Conservation (phyloP, 1,140 invertebrate genomes). For the Drosophila seguyi region DNA sequence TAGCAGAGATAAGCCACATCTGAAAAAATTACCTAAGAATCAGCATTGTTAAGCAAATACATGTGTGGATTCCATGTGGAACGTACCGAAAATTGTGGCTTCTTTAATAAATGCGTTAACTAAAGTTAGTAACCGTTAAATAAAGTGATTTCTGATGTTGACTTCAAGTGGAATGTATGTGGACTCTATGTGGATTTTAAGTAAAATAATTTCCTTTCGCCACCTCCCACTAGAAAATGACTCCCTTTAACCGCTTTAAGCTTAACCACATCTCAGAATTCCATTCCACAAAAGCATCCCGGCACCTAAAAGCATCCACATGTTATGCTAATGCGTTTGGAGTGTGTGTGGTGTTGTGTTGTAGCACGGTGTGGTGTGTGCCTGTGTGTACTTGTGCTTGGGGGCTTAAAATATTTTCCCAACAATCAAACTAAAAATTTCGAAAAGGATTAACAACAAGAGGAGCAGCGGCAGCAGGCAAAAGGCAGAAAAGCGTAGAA, state of each 20-base stretch:
- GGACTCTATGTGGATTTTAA: too few relatives aligned
- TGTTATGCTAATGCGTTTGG: conserved; percentile 64
- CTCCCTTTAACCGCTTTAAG: conserved; percentile 24
- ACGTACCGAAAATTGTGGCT: not conserved
- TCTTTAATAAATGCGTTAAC: not conserved
- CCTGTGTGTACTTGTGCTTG: conserved; percentile 30
- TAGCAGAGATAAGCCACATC: not conserved
- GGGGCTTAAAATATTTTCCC: conserved; percentile 73
- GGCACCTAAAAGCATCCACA: conserved; percentile 1
- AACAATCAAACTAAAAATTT: conserved; percentile 80
- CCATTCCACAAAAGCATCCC: not conserved
- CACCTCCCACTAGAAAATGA: not conserved
- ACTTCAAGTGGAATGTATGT: not conserved
- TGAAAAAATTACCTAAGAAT: not conserved
- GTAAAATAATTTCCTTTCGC: conserved; percentile 3
- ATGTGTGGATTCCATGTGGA: not conserved
- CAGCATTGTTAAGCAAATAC: too few relatives aligned
- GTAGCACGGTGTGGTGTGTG: not conserved
- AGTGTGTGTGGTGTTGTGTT: conserved; percentile 25
- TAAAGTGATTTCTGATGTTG: not conserved
- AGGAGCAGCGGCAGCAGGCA: conserved; percentile 11
- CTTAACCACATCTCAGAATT: conserved; percentile 22
- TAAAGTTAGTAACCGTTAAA: not conserved
- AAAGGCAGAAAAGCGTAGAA: conserved; percentile 17
- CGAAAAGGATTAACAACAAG: conserved; percentile 73